Evolutionary conservation across 2,113 vertebrate genomes (phyloP).

Genomic region (Tachysurus fulvidraco): DNA sequence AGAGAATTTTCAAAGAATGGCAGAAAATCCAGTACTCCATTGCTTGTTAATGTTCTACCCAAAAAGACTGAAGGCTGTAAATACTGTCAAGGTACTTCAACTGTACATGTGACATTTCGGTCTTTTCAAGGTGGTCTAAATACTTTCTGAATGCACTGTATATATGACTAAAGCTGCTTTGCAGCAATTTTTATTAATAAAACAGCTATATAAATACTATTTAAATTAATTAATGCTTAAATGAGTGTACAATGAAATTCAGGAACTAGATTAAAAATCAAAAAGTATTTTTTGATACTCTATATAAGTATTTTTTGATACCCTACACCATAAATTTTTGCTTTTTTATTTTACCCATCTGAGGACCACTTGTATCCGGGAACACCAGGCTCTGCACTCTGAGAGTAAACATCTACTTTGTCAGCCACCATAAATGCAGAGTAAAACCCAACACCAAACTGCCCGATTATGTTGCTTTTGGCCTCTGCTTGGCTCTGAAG

Average conservation of each 20-base stretch:
- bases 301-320: too few species aligned
- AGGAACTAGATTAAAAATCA: background rate
- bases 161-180: background rate
- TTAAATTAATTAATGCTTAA: background rate
- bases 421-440: constrained; percentile 97
- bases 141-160: too few species aligned
- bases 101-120: too few species aligned
- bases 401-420: constrained; percentile 87
- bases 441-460: constrained; percentile 98
- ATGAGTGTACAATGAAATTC: background rate
- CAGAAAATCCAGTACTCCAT: too few species aligned
- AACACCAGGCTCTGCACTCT: constrained; percentile 69
- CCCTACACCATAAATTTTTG: background rate
- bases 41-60: too few species aligned
- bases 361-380: constrained; percentile 90
- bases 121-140: too few species aligned
- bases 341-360: constrained; percentile 79
- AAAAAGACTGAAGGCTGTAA: too few species aligned
- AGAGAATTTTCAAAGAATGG: too few species aligned
- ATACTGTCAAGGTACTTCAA: too few species aligned
- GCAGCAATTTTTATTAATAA: background rate
- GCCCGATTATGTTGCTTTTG: constrained; percentile 91
- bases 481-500: constrained; percentile 87
- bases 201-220: background rate
- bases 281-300: too few species aligned